These are phyloP conservation scores for Abrostola tripartita DNA, from an alignment of 2,888 invertebrate genomes.

Conservation along the genomic window DNA sequence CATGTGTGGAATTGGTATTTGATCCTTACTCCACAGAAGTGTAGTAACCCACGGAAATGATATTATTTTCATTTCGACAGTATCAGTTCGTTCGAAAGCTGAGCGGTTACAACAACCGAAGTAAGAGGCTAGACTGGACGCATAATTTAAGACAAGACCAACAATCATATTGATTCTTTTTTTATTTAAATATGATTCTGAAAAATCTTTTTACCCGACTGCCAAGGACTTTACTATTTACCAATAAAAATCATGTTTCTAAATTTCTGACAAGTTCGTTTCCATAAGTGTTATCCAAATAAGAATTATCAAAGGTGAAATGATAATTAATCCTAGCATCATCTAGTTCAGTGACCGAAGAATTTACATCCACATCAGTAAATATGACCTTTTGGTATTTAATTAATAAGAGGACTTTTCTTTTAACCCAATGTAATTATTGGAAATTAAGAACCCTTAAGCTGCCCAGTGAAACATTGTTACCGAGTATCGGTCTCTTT, in stretches of 20 bases:
- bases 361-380: too few species aligned
- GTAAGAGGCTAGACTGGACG: not conserved
- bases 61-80: slow-evolving; percentile 36
- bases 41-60: slow-evolving; percentile 49
- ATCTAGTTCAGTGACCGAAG: too few species aligned
- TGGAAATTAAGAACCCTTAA: slow-evolving; percentile 44
- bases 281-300: too few species aligned
- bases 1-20: not conserved
- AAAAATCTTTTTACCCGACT: too few species aligned
- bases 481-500: slow-evolving; percentile 63
- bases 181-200: too few species aligned
- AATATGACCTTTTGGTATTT: not conserved
- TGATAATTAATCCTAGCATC: too few species aligned
- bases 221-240: too few species aligned
- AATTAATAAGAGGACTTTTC: not conserved
- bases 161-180: too few species aligned
- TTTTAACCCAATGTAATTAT: slow-evolving; percentile 11
- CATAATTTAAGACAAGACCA: too few species aligned
- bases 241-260: too few species aligned
- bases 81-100: slow-evolving; percentile 19
- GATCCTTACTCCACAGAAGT: slow-evolving; percentile 33
- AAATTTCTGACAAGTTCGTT: too few species aligned
- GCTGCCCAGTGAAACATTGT: slow-evolving; percentile 45
- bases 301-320: too few species aligned
- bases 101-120: slow-evolving; percentile 6